Evolutionary conservation across 1,140 invertebrate genomes (phyloP), one percentile per base, ranked within the genome.

Genomic region (Anastrepha ludens): DNA sequence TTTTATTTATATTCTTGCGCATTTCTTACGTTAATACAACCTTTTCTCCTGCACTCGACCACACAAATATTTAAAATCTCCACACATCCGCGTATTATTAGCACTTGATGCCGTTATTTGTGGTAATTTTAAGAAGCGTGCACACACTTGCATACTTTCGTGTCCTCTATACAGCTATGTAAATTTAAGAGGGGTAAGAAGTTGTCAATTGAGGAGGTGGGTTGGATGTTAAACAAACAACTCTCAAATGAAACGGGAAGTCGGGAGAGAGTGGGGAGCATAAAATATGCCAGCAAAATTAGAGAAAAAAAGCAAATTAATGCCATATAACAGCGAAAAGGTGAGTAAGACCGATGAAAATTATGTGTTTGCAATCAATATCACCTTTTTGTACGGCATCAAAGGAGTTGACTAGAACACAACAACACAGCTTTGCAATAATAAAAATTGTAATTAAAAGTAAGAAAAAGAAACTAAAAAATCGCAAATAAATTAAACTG

Each of bases 121-220:
- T 6, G 67, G 67, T 74, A 44, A 74, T 74, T 74, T 74, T 74
- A 44, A 74, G 67, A 74, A 74, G 44, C 4, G 13, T 4, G 39
- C 11, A 39, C 6, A 11, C 50, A 55, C 50, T 55, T 29, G 29
- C 29, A 29, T 29, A 29, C 29, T 29, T 29, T 29, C 29, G 29
- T 29, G 11, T 55, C 0, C 11, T 55, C 2, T 55, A 55, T 55
- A 29, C 29, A 70, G 64, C 9, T 60, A 64, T 64, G 62, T 64
- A 62, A 62, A 62, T 62, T 62, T 62, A 62, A 62, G 0, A 62
- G 29, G 3, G 8, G 8, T 55, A 55, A 8, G 29, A 65, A 7
- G 15, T 20, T 7, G 64, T 20, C 7, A 65, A 65, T 20, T n/a
- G 39, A 2, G 44, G 20, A 15, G 44, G 47, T 8, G n/a, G 44